Percentiles rank a stretch among this genome's conserved stretches.
These are phyloP conservation scores for Raja brachyura DNA, from an alignment of 2,113 vertebrate species.

Conservation along the genomic window DNA sequence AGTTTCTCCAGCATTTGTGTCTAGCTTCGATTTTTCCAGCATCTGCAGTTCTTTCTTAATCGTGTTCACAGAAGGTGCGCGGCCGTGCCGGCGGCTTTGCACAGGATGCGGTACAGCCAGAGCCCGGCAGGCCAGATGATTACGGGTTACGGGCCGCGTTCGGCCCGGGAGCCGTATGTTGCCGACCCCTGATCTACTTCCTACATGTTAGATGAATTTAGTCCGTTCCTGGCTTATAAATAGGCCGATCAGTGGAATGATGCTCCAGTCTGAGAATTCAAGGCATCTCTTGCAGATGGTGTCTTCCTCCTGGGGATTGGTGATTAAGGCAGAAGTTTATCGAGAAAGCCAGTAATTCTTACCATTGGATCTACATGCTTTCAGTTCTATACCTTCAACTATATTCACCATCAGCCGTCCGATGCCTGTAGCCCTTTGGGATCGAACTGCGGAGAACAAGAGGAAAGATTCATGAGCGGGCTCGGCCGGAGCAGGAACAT, in stretches of 20 bases:
- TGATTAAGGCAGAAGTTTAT: not conserved
- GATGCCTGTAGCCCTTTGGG: conserved; percentile 92
- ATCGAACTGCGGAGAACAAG: conserved; percentile 66
- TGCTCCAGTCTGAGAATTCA: not conserved
- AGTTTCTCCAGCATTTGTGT: too few species aligned
- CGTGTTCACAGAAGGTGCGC: too few species aligned
- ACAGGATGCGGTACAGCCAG: too few species aligned
- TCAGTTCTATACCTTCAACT: conserved; percentile 93
- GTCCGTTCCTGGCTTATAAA: not conserved
- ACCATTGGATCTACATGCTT: conserved; percentile 94
- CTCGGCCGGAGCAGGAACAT: not conserved
- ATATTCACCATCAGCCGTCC: conserved; percentile 97
- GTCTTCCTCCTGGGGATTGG: not conserved
- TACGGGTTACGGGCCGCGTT: too few species aligned
- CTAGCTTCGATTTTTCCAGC: too few species aligned
- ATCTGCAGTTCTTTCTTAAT: too few species aligned
- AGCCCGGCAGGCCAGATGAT: too few species aligned
- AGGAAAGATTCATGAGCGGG: not conserved
- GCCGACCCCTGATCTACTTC: not conserved
- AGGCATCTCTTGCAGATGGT: not conserved
- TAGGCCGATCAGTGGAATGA: not conserved
- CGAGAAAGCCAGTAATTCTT: conserved; percentile 41
- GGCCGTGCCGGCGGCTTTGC: too few species aligned
- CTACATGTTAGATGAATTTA: not conserved
- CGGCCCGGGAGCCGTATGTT: too few species aligned